Percentiles rank a stretch among this genome's conserved stretches.
phyloP scores from a whole-genome alignment of 2,113 vertebrate genomes.

The Eurystomus gularis region DNA sequence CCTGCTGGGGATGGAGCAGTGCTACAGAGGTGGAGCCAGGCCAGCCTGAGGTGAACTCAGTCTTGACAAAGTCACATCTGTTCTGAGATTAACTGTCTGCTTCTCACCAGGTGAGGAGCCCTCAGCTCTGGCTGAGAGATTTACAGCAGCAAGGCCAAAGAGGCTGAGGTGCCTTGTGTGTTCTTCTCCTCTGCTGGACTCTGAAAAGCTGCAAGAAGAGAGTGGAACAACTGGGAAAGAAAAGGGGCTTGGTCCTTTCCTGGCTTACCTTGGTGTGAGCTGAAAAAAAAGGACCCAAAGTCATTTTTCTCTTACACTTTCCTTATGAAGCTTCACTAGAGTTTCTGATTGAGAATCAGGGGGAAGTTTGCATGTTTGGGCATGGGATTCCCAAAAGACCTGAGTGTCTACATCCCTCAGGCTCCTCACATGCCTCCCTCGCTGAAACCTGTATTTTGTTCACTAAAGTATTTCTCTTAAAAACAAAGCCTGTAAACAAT shows the following conservation, averaged over 20 bases:
- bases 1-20: not conserved
- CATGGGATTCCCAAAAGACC: not conserved
- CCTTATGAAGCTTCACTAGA: not conserved
- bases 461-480: not conserved
- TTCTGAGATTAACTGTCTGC: not conserved
- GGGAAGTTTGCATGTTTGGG: not conserved
- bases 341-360: not conserved
- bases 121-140: not conserved
- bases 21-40: not conserved
- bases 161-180: not conserved
- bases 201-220: not conserved
- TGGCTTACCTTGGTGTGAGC: accelerated
- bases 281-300: not conserved
- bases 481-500: not conserved
- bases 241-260: not conserved
- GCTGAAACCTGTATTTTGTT: not conserved
- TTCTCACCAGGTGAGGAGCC: not conserved
- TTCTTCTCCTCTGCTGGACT: not conserved
- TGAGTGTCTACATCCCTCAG: not conserved
- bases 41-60: not conserved
- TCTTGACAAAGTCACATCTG: not conserved
- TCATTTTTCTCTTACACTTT: accelerated
- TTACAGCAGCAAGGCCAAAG: not conserved
- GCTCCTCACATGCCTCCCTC: not conserved
- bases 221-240: not conserved